phyloP scores from a whole-genome alignment of 2,888 invertebrate genomes.

The Saturnia pavonia region DNA sequence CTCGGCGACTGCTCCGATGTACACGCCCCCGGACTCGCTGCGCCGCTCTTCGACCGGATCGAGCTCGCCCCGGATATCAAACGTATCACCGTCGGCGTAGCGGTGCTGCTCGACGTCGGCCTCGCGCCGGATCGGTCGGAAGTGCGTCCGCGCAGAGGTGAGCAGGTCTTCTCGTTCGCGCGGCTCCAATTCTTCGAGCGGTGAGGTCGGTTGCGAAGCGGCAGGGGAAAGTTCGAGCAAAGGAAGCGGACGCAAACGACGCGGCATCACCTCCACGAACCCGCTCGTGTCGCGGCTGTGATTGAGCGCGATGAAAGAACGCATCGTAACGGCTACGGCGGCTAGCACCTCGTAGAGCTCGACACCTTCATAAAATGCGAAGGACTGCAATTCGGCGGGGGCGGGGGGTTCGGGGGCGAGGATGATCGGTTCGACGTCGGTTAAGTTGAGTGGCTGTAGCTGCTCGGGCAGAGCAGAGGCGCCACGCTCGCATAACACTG shows the following conservation, averaged over 20 bases:
- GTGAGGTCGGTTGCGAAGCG: slow-evolving; percentile 32
- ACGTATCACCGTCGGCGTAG: slow-evolving; percentile 87
- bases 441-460: slow-evolving; percentile 55
- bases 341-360: slow-evolving; percentile 68
- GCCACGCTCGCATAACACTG: slow-evolving; percentile 42
- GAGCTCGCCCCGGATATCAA: slow-evolving; percentile 84
- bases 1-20: slow-evolving; percentile 75
- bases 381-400: slow-evolving; percentile 49
- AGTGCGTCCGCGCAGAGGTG: slow-evolving; percentile 90
- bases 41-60: slow-evolving; percentile 85
- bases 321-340: slow-evolving; percentile 64
- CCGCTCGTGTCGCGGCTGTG: slow-evolving; percentile 83
- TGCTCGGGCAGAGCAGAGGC: slow-evolving; percentile 56
- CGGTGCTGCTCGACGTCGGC: slow-evolving; percentile 55
- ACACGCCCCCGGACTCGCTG: slow-evolving; percentile 84
- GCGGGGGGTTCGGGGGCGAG: slow-evolving; percentile 46
- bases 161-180: slow-evolving; percentile 85
- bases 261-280: slow-evolving; percentile 82
- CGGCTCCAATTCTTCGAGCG: slow-evolving; percentile 32
- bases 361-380: slow-evolving; percentile 63
- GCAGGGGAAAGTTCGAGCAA: slow-evolving; percentile 46
- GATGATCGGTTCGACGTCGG: slow-evolving; percentile 38
- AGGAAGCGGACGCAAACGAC: slow-evolving; percentile 76
- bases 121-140: slow-evolving; percentile 88
- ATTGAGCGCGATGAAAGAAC: slow-evolving; percentile 82